Conservation (phyloP, 2,797 vertebrate species). For the Chaetodon trifasciatus region DNA sequence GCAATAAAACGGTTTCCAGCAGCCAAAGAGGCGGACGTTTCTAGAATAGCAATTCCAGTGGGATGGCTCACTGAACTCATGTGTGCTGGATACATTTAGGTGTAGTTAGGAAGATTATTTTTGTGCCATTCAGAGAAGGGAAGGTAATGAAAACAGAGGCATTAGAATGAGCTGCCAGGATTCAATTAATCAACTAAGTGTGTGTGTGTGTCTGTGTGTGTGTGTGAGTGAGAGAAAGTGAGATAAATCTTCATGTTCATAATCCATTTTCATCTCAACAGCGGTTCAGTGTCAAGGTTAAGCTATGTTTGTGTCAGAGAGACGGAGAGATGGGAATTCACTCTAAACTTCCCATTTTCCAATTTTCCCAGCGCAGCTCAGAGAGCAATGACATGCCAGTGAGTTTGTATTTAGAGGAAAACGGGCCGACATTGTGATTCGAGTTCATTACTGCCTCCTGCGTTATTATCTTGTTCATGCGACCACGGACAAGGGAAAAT, state of each 20-base stretch:
- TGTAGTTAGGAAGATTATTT: constrained; percentile 41
- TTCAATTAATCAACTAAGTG: constrained; percentile 43
- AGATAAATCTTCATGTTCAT: constrained; percentile 40
- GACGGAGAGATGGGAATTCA: constrained; percentile 43
- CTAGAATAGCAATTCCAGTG: constrained; percentile 50
- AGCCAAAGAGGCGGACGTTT: constrained; percentile 26
- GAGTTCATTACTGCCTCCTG: constrained; percentile 49
- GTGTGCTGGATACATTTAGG: constrained; percentile 38
- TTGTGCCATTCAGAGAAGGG: constrained; percentile 37
- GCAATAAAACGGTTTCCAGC: constrained; percentile 47
- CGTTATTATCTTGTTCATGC: constrained; percentile 40
- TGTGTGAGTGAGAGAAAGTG: neutral
- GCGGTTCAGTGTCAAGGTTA: constrained; percentile 22
- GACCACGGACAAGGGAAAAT: constrained; percentile 19
- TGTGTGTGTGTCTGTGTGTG: neutral
- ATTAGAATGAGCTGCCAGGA: constrained; percentile 27
- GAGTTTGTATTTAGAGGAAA: constrained; percentile 59
- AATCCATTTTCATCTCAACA: constrained; percentile 27
- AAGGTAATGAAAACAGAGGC: constrained; percentile 44
- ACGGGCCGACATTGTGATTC: constrained; percentile 35
- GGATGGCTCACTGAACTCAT: constrained; percentile 39
- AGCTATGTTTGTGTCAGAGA: constrained; percentile 29
- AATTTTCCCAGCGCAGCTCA: constrained; percentile 24
- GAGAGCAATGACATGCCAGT: constrained; percentile 21
- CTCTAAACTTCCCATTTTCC: constrained; percentile 46